These are phyloP conservation scores for Gymnopithys bicolor DNA, from an alignment of 2,797 vertebrate genomes.

Conservation along the genomic window DNA sequence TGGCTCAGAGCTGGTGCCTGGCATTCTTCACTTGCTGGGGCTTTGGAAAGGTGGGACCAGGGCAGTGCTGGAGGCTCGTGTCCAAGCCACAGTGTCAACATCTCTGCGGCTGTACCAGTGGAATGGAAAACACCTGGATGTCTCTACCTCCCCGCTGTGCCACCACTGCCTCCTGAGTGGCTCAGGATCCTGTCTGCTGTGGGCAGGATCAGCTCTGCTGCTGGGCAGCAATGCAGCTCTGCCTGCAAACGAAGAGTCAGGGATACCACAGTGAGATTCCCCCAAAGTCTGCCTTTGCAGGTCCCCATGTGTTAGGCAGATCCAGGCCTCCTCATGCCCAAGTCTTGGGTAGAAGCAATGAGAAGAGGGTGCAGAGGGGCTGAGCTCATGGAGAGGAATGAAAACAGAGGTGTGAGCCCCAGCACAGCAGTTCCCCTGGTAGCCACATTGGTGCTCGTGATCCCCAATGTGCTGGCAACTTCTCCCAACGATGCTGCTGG, in stretches of 20 bases:
- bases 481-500: rapidly evolving
- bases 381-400: background rate
- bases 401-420: background rate
- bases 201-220: background rate
- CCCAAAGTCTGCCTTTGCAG: background rate
- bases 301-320: rapidly evolving
- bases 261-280: background rate
- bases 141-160: background rate
- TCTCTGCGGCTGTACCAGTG: background rate
- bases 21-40: background rate
- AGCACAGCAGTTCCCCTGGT: background rate
- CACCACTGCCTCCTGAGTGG: background rate
- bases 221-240: background rate
- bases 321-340: background rate
- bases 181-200: background rate
- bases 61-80: background rate
- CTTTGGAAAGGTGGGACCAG: background rate
- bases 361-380: background rate
- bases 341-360: background rate
- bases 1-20: background rate
- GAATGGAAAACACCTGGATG: background rate
- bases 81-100: background rate
- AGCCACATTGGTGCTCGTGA: background rate
- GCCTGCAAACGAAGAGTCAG: background rate
- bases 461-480: rapidly evolving